Conservation (phyloP, 1,140 invertebrate species). For the Plutomurus gul region DNA sequence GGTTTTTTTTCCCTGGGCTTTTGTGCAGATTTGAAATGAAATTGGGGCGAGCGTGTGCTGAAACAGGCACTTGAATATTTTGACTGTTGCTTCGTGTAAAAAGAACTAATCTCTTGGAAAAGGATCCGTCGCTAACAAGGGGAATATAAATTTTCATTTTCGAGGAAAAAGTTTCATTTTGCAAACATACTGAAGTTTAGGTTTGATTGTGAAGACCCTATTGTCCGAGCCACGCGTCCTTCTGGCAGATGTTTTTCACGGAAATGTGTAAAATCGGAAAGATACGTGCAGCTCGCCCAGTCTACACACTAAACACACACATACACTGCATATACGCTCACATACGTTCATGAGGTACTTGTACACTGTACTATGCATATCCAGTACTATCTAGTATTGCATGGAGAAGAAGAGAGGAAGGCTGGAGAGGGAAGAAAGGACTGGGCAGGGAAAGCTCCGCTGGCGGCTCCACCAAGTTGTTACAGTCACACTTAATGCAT, state of each 20-base stretch:
- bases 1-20: background rate
- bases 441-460: no score
- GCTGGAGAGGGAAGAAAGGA: no score
- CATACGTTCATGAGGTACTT: no score
- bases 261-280: conserved; percentile 44
- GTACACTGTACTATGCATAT: background rate
- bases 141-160: conserved; percentile 44
- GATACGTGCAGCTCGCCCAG: background rate
- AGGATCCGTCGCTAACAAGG: conserved; percentile 31
- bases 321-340: background rate
- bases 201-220: conserved; percentile 33
- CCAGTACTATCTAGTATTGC: background rate
- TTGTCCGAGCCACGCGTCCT: conserved; percentile 30
- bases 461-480: no score
- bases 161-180: conserved; percentile 30
- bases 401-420: background rate
- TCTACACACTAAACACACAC: no score
- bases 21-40: conserved; percentile 33
- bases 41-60: conserved; percentile 32
- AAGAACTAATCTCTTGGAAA: conserved; percentile 47
- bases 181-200: conserved; percentile 5
- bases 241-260: conserved; percentile 48
- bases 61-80: background rate
- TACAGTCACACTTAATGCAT: conserved; percentile 7
- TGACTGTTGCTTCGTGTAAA: conserved; percentile 23